A percentile compares a stretch with the other conserved stretches of the same genome.
These are phyloP conservation scores for Setophaga petechia DNA, from an alignment of 2,113 vertebrate genomes.

Conservation along the genomic window DNA sequence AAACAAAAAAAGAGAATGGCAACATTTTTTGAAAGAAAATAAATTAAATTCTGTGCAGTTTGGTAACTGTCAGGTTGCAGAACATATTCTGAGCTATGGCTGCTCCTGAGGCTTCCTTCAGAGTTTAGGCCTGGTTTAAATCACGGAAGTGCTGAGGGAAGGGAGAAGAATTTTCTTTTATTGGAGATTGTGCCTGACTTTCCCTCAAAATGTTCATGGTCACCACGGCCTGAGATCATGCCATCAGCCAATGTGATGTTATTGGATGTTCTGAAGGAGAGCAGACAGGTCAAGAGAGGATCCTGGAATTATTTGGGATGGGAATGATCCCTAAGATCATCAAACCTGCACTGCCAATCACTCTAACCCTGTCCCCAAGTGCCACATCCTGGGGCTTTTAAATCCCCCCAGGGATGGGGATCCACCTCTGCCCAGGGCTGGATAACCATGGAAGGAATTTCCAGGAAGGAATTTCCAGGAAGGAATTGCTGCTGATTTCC, in stretches of 20 bases:
- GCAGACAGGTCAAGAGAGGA: not conserved
- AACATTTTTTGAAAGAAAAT: not conserved
- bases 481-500: not conserved
- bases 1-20: not conserved
- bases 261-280: not conserved
- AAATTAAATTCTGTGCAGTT: not conserved
- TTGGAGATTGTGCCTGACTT: not conserved
- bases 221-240: not conserved
- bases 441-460: not conserved
- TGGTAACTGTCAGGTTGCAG: not conserved
- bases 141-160: not conserved
- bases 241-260: not conserved
- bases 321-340: not conserved
- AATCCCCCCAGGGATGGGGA: not conserved
- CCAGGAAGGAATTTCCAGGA: not conserved
- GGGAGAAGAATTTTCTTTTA: not conserved
- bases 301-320: not conserved
- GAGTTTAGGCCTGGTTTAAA: not conserved
- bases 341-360: not conserved
- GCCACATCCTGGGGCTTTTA: not conserved
- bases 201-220: not conserved
- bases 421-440: rapidly evolving
- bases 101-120: not conserved
- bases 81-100: not conserved
- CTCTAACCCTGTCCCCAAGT: not conserved